These are phyloP conservation scores for Suillia variegata DNA, from an alignment of 2,888 invertebrate species.

Conservation along the genomic window DNA sequence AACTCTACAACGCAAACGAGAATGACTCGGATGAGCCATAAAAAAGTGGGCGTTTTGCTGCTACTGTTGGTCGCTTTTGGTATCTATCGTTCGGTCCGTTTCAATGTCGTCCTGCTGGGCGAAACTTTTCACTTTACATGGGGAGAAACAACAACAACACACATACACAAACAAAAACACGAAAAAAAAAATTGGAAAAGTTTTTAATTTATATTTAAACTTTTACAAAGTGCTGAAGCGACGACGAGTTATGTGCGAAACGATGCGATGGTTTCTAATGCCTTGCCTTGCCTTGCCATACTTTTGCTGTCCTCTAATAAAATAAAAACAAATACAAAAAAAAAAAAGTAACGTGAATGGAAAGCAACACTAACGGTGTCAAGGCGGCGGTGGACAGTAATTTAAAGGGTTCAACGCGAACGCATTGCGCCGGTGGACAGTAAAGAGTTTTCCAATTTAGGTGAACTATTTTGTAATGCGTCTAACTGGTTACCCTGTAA, in stretches of 20 bases:
- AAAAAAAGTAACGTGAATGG: no score
- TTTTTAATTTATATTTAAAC: conserved; percentile 61
- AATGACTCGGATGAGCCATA: neutral
- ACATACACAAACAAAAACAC: no score
- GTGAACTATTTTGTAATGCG: no score
- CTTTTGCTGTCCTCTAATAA: neutral
- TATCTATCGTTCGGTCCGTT: conserved; percentile 17
- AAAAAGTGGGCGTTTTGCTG: conserved; percentile 7
- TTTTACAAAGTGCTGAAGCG: conserved; percentile 54
- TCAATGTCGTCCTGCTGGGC: conserved; percentile 45
- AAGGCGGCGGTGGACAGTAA: no score
- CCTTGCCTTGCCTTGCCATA: neutral
- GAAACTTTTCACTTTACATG: conserved; percentile 51
- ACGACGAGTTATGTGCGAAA: conserved; percentile 37
- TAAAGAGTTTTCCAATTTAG: no score
- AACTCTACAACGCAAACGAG: neutral
- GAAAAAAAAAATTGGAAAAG: conserved; percentile 53
- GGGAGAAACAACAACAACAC: no score
- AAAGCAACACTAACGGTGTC: no score
- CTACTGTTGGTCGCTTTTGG: no score
- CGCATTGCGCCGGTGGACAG: no score
- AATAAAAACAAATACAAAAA: neutral
- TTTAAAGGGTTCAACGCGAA: no score
- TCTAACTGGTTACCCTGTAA: no score
- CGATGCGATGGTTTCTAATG: neutral